phyloP scores from a whole-genome alignment of 2,113 vertebrate genomes.

The Apteryx mantelli region DNA sequence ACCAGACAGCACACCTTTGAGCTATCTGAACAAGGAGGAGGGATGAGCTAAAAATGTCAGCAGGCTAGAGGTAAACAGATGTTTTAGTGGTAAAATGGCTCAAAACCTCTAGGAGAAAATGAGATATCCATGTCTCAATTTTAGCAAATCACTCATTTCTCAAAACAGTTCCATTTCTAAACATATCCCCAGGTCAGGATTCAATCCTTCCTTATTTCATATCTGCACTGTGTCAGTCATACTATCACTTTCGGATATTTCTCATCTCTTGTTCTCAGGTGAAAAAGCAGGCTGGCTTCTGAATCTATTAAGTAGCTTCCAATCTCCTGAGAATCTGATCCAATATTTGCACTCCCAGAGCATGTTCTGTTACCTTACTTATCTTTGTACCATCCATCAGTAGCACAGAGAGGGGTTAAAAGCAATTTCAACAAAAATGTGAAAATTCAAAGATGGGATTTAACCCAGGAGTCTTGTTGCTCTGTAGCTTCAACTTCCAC shows the following conservation, averaged over 20 bases:
- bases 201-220: background rate
- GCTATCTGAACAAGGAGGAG: background rate
- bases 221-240: too few species aligned
- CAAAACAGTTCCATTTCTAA: background rate
- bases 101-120: background rate
- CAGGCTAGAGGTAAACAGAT: background rate
- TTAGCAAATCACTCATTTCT: background rate
- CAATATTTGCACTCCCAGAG: background rate
- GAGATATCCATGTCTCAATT: background rate
- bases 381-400: background rate
- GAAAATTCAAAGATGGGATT: background rate
- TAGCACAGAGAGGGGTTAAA: background rate
- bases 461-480: background rate
- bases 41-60: background rate
- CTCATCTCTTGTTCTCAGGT: background rate
- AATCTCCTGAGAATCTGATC: background rate
- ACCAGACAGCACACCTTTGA: background rate
- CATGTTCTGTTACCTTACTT: background rate
- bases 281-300: background rate
- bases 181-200: background rate
- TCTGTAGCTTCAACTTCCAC: background rate
- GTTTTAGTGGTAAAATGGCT: background rate
- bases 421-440: background rate
- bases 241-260: background rate
- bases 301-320: background rate